These are phyloP conservation scores for Sapayoa aenigma DNA, from an alignment of 2,113 vertebrate genomes.

Conservation along the genomic window DNA sequence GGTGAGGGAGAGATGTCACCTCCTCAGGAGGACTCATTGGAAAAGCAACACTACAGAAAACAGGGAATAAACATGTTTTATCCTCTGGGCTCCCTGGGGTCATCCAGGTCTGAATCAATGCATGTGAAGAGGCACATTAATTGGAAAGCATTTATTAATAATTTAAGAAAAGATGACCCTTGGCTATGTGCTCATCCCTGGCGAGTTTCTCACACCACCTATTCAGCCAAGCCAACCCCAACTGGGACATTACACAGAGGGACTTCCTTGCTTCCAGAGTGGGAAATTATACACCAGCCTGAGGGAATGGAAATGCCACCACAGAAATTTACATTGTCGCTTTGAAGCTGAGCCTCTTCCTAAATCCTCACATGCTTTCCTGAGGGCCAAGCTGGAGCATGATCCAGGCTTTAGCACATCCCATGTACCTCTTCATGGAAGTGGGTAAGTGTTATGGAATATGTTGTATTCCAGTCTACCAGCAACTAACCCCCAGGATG, in stretches of 20 bases:
- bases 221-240: not conserved
- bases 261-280: not conserved
- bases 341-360: not conserved
- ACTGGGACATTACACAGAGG: not conserved
- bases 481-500: not conserved
- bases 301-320: not conserved
- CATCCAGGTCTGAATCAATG: not conserved
- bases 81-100: not conserved
- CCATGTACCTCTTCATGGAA: not conserved
- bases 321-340: not conserved
- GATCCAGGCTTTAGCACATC: not conserved
- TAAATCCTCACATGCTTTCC: not conserved
- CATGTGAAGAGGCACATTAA: not conserved
- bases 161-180: not conserved
- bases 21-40: not conserved
- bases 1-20: not conserved
- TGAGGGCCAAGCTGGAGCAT: not conserved
- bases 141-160: not conserved
- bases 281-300: not conserved
- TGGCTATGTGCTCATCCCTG: not conserved
- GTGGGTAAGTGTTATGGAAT: not conserved
- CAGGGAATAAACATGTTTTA: not conserved
- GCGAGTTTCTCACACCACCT: not conserved
- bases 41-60: not conserved
- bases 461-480: not conserved